Conservation (phyloP, 2,797 vertebrate genomes). For the Huso huso region DNA sequence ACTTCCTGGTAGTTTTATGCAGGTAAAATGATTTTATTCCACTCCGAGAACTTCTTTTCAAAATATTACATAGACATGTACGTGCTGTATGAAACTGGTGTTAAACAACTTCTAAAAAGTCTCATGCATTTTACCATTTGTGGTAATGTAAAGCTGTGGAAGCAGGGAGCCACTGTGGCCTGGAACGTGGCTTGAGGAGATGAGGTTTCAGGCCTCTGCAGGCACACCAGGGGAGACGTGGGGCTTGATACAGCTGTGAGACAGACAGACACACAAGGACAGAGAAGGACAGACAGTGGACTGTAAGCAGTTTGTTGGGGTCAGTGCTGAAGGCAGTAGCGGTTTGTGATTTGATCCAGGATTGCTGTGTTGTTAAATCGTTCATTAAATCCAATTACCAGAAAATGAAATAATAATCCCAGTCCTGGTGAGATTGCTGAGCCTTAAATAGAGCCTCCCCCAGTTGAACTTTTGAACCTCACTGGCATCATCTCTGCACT, state of each 20-base stretch:
- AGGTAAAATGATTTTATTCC: no score
- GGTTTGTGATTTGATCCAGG: conserved; percentile 55
- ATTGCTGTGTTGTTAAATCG: conserved; percentile 58
- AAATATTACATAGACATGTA: no score
- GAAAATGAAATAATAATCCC: conserved; percentile 8
- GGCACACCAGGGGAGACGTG: conserved; percentile 18
- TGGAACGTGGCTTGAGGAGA: no score
- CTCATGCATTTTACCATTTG: no score
- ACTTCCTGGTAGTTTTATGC: no score
- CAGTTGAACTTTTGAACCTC: conserved; percentile 35
- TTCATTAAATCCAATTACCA: conserved; percentile 71
- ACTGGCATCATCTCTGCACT: not conserved
- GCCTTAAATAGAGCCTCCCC: conserved; percentile 30
- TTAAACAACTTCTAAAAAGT: no score
- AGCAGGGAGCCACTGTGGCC: no score
- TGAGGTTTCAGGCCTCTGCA: no score
- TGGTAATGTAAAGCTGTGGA: no score
- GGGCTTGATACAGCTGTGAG: conserved; percentile 5
- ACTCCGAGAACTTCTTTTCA: no score
- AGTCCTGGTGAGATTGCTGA: conserved; percentile 18
- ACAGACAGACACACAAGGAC: conserved; percentile 21
- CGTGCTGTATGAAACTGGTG: no score
- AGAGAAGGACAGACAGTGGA: not conserved
- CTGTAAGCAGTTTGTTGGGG: conserved; percentile 18
- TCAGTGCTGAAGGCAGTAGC: conserved; percentile 45